Evolutionary conservation across 1,140 invertebrate genomes (phyloP).

Genomic region (Eupeodes corollae): DNA sequence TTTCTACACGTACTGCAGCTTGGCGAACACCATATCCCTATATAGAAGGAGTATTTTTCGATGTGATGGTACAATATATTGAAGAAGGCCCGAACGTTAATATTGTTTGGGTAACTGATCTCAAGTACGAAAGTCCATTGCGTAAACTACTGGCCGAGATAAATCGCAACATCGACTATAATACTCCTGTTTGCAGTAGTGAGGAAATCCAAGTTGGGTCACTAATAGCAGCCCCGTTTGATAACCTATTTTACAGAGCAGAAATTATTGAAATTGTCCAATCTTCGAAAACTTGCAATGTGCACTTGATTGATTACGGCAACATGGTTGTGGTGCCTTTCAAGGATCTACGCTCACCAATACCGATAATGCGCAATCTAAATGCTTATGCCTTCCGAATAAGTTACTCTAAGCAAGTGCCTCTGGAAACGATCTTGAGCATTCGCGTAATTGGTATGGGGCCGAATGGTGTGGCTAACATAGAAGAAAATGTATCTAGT

Average conservation of each 20-base stretch:
- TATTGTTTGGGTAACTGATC: constrained; percentile 2
- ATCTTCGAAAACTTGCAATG: not conserved
- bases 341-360: not conserved
- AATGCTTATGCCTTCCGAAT: constrained; percentile 6
- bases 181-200: not conserved
- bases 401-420: not conserved
- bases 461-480: not conserved
- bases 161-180: constrained; percentile 1
- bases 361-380: constrained; percentile 2
- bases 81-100: not conserved
- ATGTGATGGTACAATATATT: constrained; percentile 3
- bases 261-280: not conserved
- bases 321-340: not conserved
- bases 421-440: not conserved
- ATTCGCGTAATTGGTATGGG: constrained; percentile 3
- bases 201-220: constrained; percentile 1
- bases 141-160: constrained; percentile 4
- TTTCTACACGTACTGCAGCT: too few relatives aligned
- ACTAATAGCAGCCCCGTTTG: constrained; percentile 4
- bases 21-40: not conserved
- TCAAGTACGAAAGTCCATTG: constrained; percentile 1
- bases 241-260: constrained; percentile 1
- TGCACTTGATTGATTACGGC: constrained; percentile 7
- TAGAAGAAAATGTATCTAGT: not conserved
- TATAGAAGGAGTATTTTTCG: constrained; percentile 1